Evolutionary conservation across 1,140 invertebrate species (phyloP).

Genomic region (Acyrthosiphon pisum): DNA sequence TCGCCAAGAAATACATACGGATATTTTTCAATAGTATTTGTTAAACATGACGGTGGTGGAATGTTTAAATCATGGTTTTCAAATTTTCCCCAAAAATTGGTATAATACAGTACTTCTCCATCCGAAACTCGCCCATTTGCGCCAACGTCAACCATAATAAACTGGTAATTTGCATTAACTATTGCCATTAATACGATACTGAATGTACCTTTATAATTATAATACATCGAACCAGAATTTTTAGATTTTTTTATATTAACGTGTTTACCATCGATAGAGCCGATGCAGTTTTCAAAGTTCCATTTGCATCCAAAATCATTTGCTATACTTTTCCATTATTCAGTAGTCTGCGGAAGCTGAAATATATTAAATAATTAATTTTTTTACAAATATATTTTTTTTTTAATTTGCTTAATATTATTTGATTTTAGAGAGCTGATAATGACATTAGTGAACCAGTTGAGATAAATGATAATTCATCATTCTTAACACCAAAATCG

Average conservation of each 20-base stretch:
- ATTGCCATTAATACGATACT: slow-evolving; percentile 59
- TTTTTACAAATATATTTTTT: slow-evolving; percentile 13
- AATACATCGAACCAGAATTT: slow-evolving; percentile 60
- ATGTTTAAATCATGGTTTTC: slow-evolving; percentile 57
- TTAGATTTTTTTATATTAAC: slow-evolving; percentile 62
- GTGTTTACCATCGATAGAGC: slow-evolving; percentile 64
- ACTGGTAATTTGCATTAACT: slow-evolving; percentile 60
- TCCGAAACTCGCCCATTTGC: slow-evolving; percentile 62
- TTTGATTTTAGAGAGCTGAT: slow-evolving; percentile 18
- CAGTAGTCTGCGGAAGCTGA: slow-evolving; percentile 60
- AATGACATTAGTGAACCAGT: neutral
- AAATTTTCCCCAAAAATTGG: slow-evolving; percentile 59
- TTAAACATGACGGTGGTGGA: slow-evolving; percentile 58
- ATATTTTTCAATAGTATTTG: slow-evolving; percentile 58
- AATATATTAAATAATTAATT: slow-evolving; percentile 48
- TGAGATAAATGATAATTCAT: slow-evolving; percentile 8
- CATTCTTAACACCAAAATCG: slow-evolving; percentile 19
- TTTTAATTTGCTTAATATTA: slow-evolving; percentile 55
- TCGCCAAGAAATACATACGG: slow-evolving; percentile 63
- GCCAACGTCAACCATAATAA: slow-evolving; percentile 59
- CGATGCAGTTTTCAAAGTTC: slow-evolving; percentile 62
- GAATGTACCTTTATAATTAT: slow-evolving; percentile 58
- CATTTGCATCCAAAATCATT: slow-evolving; percentile 60
- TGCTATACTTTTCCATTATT: slow-evolving; percentile 62
- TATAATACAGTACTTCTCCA: slow-evolving; percentile 62